phyloP scores from a whole-genome alignment of 92 coral and sea anemone species.

The Palythoa caribaeorum region DNA sequence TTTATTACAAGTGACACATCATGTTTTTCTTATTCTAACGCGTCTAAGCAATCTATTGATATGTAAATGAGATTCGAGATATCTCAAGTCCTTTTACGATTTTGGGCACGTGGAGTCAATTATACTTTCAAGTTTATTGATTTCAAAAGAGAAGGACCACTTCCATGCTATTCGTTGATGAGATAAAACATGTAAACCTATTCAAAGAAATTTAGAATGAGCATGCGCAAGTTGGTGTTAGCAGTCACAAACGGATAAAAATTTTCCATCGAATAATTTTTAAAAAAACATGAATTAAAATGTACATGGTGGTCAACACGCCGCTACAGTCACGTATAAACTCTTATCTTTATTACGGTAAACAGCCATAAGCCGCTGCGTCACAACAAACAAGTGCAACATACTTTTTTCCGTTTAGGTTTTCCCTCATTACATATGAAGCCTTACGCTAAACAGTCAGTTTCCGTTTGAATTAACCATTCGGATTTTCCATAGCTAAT shows the following conservation, averaged over 20 bases:
- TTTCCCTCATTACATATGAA: not conserved
- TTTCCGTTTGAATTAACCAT: not conserved
- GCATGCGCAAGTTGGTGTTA: not conserved
- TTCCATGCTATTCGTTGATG: slow-evolving; percentile 16
- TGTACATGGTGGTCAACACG: not conserved
- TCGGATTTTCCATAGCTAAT: not conserved
- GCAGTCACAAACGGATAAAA: not conserved
- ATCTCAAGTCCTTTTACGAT: slow-evolving; percentile 21
- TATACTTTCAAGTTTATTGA: slow-evolving; percentile 21
- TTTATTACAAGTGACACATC: slow-evolving; percentile 7
- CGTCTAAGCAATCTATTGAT: not conserved
- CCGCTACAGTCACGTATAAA: not conserved
- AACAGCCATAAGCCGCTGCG: not conserved
- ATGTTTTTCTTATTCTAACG: not conserved
- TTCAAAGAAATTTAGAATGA: slow-evolving; percentile 10
- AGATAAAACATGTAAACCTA: slow-evolving; percentile 9
- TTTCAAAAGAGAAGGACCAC: slow-evolving; percentile 10
- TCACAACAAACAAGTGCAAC: not conserved
- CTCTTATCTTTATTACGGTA: not conserved
- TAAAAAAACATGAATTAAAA: not conserved
- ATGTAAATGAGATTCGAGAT: slow-evolving; percentile 30
- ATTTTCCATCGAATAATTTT: not conserved
- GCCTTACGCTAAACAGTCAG: not conserved
- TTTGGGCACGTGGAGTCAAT: slow-evolving; percentile 78
- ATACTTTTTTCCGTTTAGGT: not conserved